A percentile compares a stretch with the other conserved stretches of the same genome.
These are phyloP conservation scores for Phalacrocorax brasilianus DNA, from an alignment of 2,113 vertebrate species.

Conservation along the genomic window DNA sequence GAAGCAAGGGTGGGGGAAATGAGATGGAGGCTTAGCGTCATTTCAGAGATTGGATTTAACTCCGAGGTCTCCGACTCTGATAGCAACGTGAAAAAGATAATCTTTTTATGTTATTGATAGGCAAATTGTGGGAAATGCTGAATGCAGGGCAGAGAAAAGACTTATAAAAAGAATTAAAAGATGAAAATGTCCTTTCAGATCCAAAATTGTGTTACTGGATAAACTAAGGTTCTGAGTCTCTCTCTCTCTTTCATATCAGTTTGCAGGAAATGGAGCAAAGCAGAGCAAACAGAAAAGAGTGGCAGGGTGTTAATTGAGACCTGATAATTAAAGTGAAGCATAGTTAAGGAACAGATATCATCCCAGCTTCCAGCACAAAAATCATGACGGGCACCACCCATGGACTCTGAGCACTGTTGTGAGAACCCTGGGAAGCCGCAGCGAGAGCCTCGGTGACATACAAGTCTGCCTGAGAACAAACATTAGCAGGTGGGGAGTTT, in stretches of 20 bases:
- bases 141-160: not conserved
- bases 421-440: not conserved
- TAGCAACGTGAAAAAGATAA: conserved; percentile 14
- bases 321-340: conserved; percentile 20
- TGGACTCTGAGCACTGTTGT: accelerated
- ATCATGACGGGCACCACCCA: not conserved
- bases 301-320: conserved; percentile 33
- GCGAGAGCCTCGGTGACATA: not conserved
- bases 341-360: not conserved
- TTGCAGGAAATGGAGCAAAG: conserved; percentile 15
- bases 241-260: not conserved
- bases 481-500: not conserved
- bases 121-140: not conserved
- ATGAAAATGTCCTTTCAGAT: not conserved
- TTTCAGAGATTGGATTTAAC: conserved; percentile 16
- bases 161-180: conserved; percentile 27
- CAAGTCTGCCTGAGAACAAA: not conserved
- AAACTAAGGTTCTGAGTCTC: not conserved
- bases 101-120: conserved; percentile 22
- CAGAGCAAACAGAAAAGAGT: not conserved
- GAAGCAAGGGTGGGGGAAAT: not conserved
- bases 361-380: not conserved
- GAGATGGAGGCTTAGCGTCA: not conserved
- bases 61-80: not conserved
- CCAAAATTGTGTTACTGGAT: not conserved